These are phyloP conservation scores for Colinus virginianus DNA, from an alignment of 2,113 vertebrate species.

Conservation along the genomic window DNA sequence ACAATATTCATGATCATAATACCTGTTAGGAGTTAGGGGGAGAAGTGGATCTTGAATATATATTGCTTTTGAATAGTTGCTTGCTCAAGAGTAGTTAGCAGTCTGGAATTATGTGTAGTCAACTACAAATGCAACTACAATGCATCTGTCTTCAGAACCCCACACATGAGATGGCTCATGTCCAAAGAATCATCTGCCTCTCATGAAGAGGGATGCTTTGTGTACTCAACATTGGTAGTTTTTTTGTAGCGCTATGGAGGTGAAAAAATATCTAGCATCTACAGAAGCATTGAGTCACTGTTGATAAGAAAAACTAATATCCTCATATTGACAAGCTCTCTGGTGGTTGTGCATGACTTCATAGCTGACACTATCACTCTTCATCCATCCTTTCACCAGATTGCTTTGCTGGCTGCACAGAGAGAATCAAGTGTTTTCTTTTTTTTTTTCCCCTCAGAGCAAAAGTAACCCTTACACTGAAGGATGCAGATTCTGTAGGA, in stretches of 20 bases:
- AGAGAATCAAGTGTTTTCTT: accelerated
- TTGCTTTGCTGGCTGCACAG: not conserved
- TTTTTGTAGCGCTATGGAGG: not conserved
- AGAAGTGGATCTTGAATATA: not conserved
- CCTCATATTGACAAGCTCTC: not conserved
- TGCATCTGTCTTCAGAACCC: not conserved
- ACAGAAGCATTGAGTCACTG: not conserved
- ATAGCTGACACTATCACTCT: not conserved
- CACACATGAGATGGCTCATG: not conserved
- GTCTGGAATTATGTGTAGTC: not conserved
- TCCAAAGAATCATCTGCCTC: not conserved
- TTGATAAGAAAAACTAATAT: not conserved
- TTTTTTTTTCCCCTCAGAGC: not conserved
- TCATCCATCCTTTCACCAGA: not conserved
- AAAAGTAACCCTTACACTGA: not conserved
- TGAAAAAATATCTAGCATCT: not conserved
- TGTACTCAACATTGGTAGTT: not conserved
- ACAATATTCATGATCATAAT: not conserved
- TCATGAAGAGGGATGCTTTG: not conserved
- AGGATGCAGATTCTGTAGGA: not conserved
- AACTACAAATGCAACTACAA: not conserved
- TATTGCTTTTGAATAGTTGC: accelerated
- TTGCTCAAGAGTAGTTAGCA: not conserved
- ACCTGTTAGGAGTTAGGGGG: not conserved
- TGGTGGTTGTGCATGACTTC: not conserved